Percentiles rank a stretch among this genome's conserved stretches.
phyloP scores from a whole-genome alignment of 2,888 invertebrate species.

The Arctia plantaginis region DNA sequence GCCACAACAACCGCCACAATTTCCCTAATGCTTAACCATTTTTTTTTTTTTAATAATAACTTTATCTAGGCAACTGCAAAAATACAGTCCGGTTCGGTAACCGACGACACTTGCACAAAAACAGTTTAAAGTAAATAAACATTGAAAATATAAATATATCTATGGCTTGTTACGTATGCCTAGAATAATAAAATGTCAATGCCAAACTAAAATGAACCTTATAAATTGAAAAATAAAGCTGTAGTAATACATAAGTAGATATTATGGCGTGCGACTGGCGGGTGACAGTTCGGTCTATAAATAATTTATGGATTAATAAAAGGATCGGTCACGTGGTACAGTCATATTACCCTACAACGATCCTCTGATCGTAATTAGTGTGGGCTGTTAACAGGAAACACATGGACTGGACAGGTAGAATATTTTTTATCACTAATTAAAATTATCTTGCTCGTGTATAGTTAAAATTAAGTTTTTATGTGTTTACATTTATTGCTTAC shows the following conservation, averaged over 20 bases:
- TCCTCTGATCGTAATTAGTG: constrained; percentile 58
- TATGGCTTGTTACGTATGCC: constrained; percentile 30
- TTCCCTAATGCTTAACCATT: background rate
- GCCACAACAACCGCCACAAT: too few species aligned
- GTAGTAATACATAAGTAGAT: constrained; percentile 17
- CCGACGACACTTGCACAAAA: constrained; percentile 40
- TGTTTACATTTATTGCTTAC: background rate
- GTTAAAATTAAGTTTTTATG: background rate
- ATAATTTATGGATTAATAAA: constrained; percentile 63
- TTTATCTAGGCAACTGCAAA: constrained; percentile 42
- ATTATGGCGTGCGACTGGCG: constrained; percentile 53
- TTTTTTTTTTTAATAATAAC: background rate
- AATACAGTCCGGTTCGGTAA: constrained; percentile 50
- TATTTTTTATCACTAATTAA: background rate
- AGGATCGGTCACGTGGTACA: constrained; percentile 61
- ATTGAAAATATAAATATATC: constrained; percentile 49
- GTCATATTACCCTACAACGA: constrained; percentile 57
- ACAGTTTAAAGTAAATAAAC: constrained; percentile 51
- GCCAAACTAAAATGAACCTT: constrained; percentile 28
- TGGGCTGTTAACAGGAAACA: constrained; percentile 40
- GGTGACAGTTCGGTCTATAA: constrained; percentile 62
- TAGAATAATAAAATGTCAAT: constrained; percentile 22
- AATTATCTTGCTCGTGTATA: background rate
- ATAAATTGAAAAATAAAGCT: constrained; percentile 19
- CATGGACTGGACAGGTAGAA: constrained; percentile 30